Base-by-base conservation (phyloP, 1,140 invertebrate species). In the Hydropsyche tenuis region DNA sequence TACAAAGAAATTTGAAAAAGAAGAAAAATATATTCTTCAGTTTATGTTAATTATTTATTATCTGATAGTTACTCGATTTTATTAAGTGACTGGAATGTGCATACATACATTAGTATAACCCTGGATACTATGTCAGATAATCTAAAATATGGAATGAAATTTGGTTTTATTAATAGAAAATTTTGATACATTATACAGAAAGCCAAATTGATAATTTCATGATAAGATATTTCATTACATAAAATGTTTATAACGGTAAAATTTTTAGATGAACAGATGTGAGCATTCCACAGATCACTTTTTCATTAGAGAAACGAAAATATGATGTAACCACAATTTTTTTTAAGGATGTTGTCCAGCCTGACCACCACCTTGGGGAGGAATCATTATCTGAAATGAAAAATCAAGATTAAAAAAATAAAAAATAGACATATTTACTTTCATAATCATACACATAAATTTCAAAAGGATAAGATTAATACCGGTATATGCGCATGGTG, bases 281-380 rank as follows among this genome's bases (percentile, higher is more conserved):
- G 30, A 37, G 30, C 30, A 37, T 37, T 37, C 30, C 30, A 4
- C 9, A 37, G 9, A 37, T 37, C 30, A 37, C 30, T 37, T 37
- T 37, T 37, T 37, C 3, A n/a, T 6, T 6, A 3, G 16, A 48
- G 16, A 14, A 48, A 48, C 45, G 45, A 48, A 48, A 12, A 48
- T 48, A 48, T 48, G 11, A 48, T 48, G 45, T 48, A 14, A 14
- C 45, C 11, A 37, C 42, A 27, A 72, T 22, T 63, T 14, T 22
- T 20, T 37, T 65, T 74, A 77, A n/a, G 73, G 75, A 69, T 77
- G 75, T 69, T 77, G 75, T 60, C 73, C 73, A 22, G 63, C 72
- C 43, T 74, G 74, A 9, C 76, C 76, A 25, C 65, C 72, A 12
- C 72, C 72, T 42, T 75, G 76, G 14, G 71, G 73, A 20, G 71